phyloP scores from a whole-genome alignment of 2,797 vertebrate genomes.

The Danionella dracula region DNA sequence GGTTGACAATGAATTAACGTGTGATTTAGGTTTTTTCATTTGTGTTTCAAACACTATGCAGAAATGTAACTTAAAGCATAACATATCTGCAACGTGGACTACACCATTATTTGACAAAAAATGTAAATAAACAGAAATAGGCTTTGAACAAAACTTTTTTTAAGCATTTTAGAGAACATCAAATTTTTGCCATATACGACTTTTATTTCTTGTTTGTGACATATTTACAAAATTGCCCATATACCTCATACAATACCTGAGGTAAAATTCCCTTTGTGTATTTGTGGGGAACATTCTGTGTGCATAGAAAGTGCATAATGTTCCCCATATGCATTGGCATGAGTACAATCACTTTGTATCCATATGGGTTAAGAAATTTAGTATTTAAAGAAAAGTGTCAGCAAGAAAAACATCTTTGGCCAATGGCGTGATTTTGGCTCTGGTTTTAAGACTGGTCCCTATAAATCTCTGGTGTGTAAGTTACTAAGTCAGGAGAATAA shows the following conservation, averaged over 20 bases:
- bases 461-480: background rate
- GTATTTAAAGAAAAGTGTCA: background rate
- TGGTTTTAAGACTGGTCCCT: background rate
- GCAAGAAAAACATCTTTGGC: background rate
- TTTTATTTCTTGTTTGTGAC: background rate
- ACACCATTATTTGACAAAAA: too few species aligned
- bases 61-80: too few species aligned
- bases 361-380: background rate
- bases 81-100: too few species aligned
- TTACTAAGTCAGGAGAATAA: background rate
- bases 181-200: too few species aligned
- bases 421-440: background rate
- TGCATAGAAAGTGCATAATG: background rate
- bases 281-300: too few species aligned
- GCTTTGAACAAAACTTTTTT: too few species aligned
- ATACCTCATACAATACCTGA: conserved; percentile 1
- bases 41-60: too few species aligned
- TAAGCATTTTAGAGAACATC: too few species aligned
- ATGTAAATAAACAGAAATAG: too few species aligned
- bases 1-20: too few species aligned
- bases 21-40: too few species aligned
- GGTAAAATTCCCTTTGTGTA: too few species aligned
- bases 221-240: conserved; percentile 10
- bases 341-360: background rate
- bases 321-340: background rate